Base-by-base conservation (phyloP, 2,888 invertebrate genomes). In the Chymomyza procnemis region DNA sequence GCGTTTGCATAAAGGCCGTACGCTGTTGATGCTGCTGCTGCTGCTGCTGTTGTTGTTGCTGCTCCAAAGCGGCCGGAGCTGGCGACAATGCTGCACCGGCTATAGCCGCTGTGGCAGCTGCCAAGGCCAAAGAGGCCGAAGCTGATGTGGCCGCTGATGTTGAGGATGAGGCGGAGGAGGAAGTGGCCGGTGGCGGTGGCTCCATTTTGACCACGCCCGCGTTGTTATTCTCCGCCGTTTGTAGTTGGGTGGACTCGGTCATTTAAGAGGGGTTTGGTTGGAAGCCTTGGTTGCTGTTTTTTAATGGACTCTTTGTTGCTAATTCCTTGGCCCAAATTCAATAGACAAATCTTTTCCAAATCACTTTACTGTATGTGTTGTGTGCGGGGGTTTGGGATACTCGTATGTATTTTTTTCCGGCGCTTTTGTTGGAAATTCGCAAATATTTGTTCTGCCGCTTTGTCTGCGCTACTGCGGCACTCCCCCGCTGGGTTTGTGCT, bases 151-250 rank as follows among this genome's bases (percentile, higher is more conserved):
- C 67, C 52, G 74, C 67, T 12, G 75, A 59, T 16, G 74, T 63
- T 21, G 72, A 66, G 50, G 75, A 72, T 69, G 94, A 91, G 85
- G 90, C 91, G 88, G 91, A 91, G 88, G 91, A 91, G 88, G 90
- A 92, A 90, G 91, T 90, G 69, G 78, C 79, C 76, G 90, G 83
- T 91, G 91, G 90, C 91, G 91, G 91, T 89, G 90, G 90, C 81
- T 91, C 91, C 91, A 91, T 91, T 90, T 91, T 91, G 76, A 88
- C 90, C 88, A 90, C 90, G 84, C 90, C 90, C 88, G 89, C 89
- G 86, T 91, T 91, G 82, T 90, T 91, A 76, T 91, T 91, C 81
- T 91, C 91, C 83, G 90, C 89, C 86, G 90, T 89, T 87, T 91
- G 91, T 75, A 91, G 80, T 88, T 90, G 90, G 75, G 90, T 91